Evolutionary conservation across 2,113 vertebrate species (phyloP), one percentile per base, ranked within the genome.

Genomic region (Merops nubicus): DNA sequence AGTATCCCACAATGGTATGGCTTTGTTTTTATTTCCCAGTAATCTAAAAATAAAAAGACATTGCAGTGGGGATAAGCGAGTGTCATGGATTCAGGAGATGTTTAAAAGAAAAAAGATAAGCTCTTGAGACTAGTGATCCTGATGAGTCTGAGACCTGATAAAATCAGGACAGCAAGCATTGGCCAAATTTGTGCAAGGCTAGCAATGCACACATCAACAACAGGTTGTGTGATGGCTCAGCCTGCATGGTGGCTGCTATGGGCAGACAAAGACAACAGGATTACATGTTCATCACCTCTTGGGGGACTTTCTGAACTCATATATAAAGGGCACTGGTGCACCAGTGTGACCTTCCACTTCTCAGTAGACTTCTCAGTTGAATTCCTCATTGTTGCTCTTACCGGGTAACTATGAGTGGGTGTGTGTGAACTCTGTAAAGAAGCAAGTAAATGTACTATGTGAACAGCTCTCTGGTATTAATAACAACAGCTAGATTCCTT

Each of bases 31-130:
- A 43, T 81, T 95, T 79, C 9, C 3, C 47, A 64, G 21, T 80
- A 72, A 51, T 69, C 5, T 65, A 47, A 70, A 88, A 80, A 34
- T 18, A 88, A 85, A 60, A 91, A 26, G 15, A 31, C 1, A 4
- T 31, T 8, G n/a, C 17, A 2, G 6, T 2, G 31, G 12, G 13
- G 31, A 15, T n/a, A 43, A 23, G 5, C 1, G n/a, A n/a, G n/a
- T n/a, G n/a, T n/a, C n/a, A n/a, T n/a, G n/a, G n/a, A n/a, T n/a
- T n/a, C 8, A 60, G n/a, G 11, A 65, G 16, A 12, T 54, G 4
- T 57, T 83, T 65, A 36, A 65, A 23, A 83, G 4, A 8, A 43
- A 10, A 28, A 8, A 50, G 5, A 12, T 36, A 48, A 72, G 2
- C 4, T 50, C 23, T 54, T 31, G 4, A 85, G 5, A 33, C 33